Conservation (phyloP, 2,888 invertebrate species). For the Tuta absoluta region DNA sequence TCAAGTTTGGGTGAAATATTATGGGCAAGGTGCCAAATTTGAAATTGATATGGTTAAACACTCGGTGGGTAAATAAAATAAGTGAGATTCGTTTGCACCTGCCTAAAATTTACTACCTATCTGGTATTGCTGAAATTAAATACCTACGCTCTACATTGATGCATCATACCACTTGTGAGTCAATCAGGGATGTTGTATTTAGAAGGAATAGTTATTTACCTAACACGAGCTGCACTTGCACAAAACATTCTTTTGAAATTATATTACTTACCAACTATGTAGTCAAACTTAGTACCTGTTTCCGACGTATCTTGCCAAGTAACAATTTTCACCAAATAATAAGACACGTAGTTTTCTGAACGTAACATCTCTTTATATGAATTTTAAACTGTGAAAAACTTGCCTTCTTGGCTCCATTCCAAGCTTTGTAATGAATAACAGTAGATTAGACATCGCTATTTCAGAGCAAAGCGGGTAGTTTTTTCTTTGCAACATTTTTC, state of each 20-base stretch:
- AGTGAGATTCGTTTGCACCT: too few relatives aligned
- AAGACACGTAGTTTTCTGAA: constrained; percentile 7
- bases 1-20: constrained; percentile 7
- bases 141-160: too few relatives aligned
- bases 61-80: background rate
- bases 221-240: too few relatives aligned
- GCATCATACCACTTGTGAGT: too few relatives aligned
- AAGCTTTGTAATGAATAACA: constrained; percentile 15
- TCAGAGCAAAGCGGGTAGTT: constrained; percentile 7
- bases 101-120: too few relatives aligned
- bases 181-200: too few relatives aligned
- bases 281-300: background rate
- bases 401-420: constrained; percentile 12
- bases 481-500: background rate
- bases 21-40: background rate
- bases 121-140: too few relatives aligned
- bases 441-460: constrained; percentile 19
- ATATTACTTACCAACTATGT: too few relatives aligned
- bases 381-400: constrained; percentile 12
- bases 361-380: constrained; percentile 14
- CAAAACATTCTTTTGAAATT: too few relatives aligned
- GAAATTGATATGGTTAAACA: background rate
- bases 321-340: constrained; percentile 3
- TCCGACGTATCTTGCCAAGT: background rate
- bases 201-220: too few relatives aligned